A percentile compares a stretch with the other conserved stretches of the same genome.
These are phyloP conservation scores for Meloe dianella DNA, from an alignment of 2,888 invertebrate genomes.

Conservation along the genomic window DNA sequence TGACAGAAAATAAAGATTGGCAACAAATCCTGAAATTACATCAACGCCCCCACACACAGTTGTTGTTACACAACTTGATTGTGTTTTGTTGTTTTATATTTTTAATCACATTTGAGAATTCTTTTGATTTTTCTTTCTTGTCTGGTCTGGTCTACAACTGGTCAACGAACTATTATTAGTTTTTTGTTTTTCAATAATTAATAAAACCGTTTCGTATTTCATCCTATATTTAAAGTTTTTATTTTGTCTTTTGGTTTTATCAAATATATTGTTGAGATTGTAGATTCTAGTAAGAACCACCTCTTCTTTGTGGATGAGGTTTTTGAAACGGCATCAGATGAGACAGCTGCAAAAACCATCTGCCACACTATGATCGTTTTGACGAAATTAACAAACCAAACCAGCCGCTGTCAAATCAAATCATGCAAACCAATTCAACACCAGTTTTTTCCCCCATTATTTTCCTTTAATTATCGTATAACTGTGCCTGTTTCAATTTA, in stretches of 20 bases:
- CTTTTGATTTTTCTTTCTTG: not conserved
- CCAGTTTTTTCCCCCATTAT: conserved; percentile 14
- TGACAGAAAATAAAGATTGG: not conserved
- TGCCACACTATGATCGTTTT: conserved; percentile 21
- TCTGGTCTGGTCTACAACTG: not conserved
- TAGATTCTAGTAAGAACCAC: conserved; percentile 21
- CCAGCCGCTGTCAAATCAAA: not conserved
- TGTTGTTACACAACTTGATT: not conserved
- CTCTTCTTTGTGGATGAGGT: conserved; percentile 1
- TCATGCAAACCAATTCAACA: not conserved
- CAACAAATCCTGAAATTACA: not conserved
- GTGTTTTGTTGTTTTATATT: not conserved
- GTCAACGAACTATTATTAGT: conserved; percentile 3
- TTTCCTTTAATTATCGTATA: no score
- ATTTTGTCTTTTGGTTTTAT: conserved; percentile 3
- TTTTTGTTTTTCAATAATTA: not conserved
- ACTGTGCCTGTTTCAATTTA: not conserved
- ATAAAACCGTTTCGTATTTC: not conserved
- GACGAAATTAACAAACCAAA: conserved; percentile 16
- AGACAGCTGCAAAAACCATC: conserved; percentile 36
- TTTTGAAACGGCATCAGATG: conserved; percentile 11
- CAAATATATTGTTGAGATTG: conserved; percentile 19
- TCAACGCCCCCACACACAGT: not conserved
- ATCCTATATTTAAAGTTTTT: not conserved
- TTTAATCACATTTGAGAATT: not conserved